These are phyloP conservation scores for Peromyscus melanophrys DNA, from an alignment of 2,797 vertebrate species.

Conservation along the genomic window DNA sequence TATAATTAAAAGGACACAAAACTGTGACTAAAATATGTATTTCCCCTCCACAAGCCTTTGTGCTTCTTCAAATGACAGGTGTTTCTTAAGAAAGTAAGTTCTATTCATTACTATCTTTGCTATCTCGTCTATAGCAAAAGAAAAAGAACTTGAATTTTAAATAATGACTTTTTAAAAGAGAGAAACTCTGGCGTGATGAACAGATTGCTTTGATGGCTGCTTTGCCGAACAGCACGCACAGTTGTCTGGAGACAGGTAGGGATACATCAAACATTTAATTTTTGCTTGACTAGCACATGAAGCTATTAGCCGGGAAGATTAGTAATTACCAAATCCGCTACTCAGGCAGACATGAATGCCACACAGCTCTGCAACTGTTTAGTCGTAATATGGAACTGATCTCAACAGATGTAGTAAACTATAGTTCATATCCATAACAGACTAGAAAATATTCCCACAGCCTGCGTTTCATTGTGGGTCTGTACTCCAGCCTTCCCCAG, in stretches of 20 bases:
- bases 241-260: conserved; percentile 78
- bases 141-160: conserved; percentile 66
- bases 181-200: conserved; percentile 67
- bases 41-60: conserved; percentile 58
- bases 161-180: conserved; percentile 73
- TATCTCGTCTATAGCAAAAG: conserved; percentile 71
- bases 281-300: conserved; percentile 74
- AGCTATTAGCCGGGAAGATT: conserved; percentile 60
- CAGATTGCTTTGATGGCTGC: conserved; percentile 75
- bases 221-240: conserved; percentile 62
- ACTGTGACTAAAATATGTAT: conserved; percentile 72
- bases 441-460: conserved; percentile 56
- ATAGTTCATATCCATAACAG: conserved; percentile 17
- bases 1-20: conserved; percentile 78
- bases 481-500: neutral
- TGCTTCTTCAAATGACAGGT: conserved; percentile 78
- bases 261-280: conserved; percentile 78
- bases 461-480: conserved; percentile 51
- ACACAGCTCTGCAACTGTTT: conserved; percentile 68
- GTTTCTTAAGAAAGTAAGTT: conserved; percentile 77
- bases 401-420: conserved; percentile 63
- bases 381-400: conserved; percentile 74
- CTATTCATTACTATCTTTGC: conserved; percentile 71
- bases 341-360: conserved; percentile 71
- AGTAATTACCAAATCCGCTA: conserved; percentile 77